Percentiles rank a stretch among this genome's conserved stretches.
Evolutionary conservation across 2,888 invertebrate genomes (phyloP).

Genomic region (Selenia dentaria): DNA sequence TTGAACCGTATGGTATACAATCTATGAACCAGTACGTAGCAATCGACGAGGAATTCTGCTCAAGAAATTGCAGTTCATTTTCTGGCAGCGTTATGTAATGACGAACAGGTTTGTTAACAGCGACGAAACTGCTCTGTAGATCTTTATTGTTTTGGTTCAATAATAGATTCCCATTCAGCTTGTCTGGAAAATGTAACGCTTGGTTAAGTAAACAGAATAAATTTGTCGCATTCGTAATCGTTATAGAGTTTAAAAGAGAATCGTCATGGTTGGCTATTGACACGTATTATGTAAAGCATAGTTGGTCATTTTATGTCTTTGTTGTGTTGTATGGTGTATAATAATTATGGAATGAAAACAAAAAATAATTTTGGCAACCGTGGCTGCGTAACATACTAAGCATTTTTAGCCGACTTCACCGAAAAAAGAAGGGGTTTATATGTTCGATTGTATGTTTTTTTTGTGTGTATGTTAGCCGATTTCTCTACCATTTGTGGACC

Average conservation of each 20-base stretch:
- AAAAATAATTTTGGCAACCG: too few species aligned
- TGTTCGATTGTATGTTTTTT: too few species aligned
- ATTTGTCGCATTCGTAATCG: background rate
- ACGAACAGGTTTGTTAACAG: constrained; percentile 83
- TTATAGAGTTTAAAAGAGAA: constrained; percentile 1
- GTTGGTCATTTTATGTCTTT: too few species aligned
- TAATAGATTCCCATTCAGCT: constrained; percentile 87
- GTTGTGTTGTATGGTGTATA: too few species aligned
- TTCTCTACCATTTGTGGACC: too few species aligned
- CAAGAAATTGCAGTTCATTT: constrained; percentile 86
- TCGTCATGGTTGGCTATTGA: constrained; percentile 6
- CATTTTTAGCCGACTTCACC: too few species aligned
- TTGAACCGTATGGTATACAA: constrained; percentile 88
- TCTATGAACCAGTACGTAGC: constrained; percentile 92
- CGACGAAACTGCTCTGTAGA: constrained; percentile 85
- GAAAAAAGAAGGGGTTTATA: too few species aligned
- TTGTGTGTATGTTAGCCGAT: too few species aligned
- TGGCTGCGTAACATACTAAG: too few species aligned
- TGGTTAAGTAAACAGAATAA: constrained; percentile 1
- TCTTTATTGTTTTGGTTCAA: constrained; percentile 86
- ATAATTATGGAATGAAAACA: too few species aligned
- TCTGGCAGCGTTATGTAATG: constrained; percentile 85
- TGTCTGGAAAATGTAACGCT: constrained; percentile 70
- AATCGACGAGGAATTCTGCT: constrained; percentile 71
- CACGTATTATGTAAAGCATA: background rate